Base-by-base conservation (phyloP, 1,140 invertebrate species). In the Coenobita brevimanus region DNA sequence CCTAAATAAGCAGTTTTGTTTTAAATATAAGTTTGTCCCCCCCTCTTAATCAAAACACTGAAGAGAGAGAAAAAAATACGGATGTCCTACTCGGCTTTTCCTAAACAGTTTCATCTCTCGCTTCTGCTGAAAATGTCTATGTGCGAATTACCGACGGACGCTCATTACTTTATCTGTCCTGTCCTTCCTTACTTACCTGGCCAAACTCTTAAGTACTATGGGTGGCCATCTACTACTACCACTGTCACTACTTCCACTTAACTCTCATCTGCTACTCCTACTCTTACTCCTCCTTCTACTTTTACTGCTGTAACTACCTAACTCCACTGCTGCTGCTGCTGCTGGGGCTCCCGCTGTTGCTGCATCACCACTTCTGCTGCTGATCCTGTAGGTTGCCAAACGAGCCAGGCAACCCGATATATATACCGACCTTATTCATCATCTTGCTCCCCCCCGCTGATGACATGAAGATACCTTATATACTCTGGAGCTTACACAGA, bases 71-170 rank as follows among this genome's bases (percentile, higher is more conserved):
- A 50, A 24, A 13, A 15, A 82, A 57, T 50, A 73, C 46, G 64
- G 54, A 81, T 4, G 13, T 82, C 43, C 69, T 50, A 30, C 21
- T 27, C 15, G 27, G 38, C 10, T 38, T 82, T 30, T 38, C 69
- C 33, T 36, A 71, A 73, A 3, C 50, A 2, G 2, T 69, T 36
- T 30, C 15, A 57, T 13, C 17, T 71, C 43, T 82, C 62, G 83
- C 54, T 43, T 67, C 62, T 67, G 73, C 84, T 79, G 62, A 78
- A 78, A 86, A 86, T 86, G 84, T 86, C 84, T 86, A 86, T 86
- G 84, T 86, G 43, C 75, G 62, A 75, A 50, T 41, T 62, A 86
- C 62, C 36, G 27, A 62, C 78, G 73, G 83, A 33, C 62, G 38
- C 57, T 60, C 38, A 24, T 46, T 67, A 43, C 83, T 86, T 86